Evolutionary conservation across 2,113 vertebrate genomes (phyloP).

Genomic region (Psilopsiagon aymara): DNA sequence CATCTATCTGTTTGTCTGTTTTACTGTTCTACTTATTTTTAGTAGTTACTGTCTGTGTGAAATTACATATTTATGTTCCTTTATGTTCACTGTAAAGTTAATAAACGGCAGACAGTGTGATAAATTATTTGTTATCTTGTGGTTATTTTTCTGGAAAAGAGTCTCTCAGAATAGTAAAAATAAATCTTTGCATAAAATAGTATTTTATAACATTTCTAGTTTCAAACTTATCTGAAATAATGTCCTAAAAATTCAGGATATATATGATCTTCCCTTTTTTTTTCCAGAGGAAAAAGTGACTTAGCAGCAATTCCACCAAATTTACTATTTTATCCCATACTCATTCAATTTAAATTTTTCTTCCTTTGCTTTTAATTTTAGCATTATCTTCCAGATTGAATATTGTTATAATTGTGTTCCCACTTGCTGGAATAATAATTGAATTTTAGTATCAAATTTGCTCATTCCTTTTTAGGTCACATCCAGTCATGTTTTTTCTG

Average conservation of each 20-base stretch:
- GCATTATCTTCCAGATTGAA: background rate
- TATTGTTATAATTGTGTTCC: background rate
- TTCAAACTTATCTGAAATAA: background rate
- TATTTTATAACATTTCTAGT: background rate
- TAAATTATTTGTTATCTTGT: background rate
- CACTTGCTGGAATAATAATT: background rate
- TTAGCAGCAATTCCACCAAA: background rate
- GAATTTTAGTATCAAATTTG: constrained; percentile 12
- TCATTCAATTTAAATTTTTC: background rate
- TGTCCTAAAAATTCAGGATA: background rate
- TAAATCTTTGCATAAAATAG: background rate
- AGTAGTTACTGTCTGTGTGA: background rate
- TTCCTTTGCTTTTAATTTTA: background rate
- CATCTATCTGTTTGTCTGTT: background rate
- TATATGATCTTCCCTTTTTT: background rate
- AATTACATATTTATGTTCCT: background rate
- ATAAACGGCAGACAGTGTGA: background rate
- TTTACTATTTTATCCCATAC: background rate
- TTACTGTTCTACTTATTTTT: constrained; percentile 6
- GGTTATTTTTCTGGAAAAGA: background rate
- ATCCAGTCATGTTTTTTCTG: background rate
- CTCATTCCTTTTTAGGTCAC: constrained; percentile 65
- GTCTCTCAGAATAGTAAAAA: background rate
- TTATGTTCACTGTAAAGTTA: background rate
- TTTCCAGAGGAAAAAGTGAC: background rate